Evolutionary conservation across 2,888 invertebrate species (phyloP).

Genomic region (Cephus nigrinus): DNA sequence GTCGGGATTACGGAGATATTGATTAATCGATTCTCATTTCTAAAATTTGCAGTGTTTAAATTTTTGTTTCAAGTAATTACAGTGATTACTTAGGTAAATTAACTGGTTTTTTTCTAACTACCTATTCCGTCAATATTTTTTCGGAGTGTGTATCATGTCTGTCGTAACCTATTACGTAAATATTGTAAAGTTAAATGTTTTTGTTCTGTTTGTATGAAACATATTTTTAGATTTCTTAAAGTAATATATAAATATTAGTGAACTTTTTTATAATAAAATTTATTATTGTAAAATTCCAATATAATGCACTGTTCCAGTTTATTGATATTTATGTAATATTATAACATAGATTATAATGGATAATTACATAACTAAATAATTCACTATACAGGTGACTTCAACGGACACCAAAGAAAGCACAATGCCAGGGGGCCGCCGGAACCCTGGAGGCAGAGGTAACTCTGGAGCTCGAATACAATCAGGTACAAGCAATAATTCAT

Average conservation of each 20-base stretch:
- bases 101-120: slow-evolving; percentile 14
- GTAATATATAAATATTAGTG: not conserved
- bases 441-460: slow-evolving; percentile 51
- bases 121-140: slow-evolving; percentile 1
- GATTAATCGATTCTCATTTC: slow-evolving; percentile 24
- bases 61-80: not conserved
- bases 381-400: not conserved
- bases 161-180: slow-evolving; percentile 40
- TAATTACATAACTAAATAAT: not conserved
- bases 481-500: slow-evolving; percentile 23
- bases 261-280: slow-evolving; percentile 6
- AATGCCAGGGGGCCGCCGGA: slow-evolving; percentile 61
- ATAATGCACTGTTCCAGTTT: slow-evolving; percentile 8
- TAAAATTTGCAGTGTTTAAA: slow-evolving; percentile 19
- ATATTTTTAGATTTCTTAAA: not conserved
- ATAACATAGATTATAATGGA: slow-evolving; percentile 11
- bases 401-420: slow-evolving; percentile 68
- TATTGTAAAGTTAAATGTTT: slow-evolving; percentile 27
- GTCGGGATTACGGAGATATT: not conserved
- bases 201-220: not conserved
- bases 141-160: slow-evolving; percentile 35
- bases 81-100: not conserved
- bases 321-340: slow-evolving; percentile 24
- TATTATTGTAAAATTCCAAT: slow-evolving; percentile 2
- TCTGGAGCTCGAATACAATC: slow-evolving; percentile 65